phyloP scores from a whole-genome alignment of 2,888 invertebrate genomes.

The Ptychoptera contaminata region DNA sequence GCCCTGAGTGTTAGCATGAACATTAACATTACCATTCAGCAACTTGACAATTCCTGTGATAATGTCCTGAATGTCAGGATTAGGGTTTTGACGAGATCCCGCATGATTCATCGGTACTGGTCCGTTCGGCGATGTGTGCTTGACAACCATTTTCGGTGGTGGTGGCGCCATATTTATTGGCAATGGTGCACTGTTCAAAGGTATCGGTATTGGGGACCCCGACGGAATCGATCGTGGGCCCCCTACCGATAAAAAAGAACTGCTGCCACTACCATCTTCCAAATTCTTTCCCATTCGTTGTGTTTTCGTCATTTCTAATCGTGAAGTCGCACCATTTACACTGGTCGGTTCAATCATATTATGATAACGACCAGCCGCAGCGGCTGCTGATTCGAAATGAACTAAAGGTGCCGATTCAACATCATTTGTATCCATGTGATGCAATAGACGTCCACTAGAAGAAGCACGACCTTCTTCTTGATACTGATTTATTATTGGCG shows the following conservation, averaged over 20 bases:
- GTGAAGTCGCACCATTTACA: not conserved
- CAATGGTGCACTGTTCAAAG: slow-evolving; percentile 9
- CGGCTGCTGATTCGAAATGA: not conserved
- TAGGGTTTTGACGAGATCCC: slow-evolving; percentile 37
- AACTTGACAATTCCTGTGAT: slow-evolving; percentile 80
- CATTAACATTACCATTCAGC: slow-evolving; percentile 76
- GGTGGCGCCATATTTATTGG: no score
- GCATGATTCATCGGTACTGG: slow-evolving; percentile 23
- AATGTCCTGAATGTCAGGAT: slow-evolving; percentile 76
- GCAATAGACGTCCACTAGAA: slow-evolving; percentile 7
- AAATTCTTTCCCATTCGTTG: slow-evolving; percentile 22
- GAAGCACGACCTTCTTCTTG: slow-evolving; percentile 13
- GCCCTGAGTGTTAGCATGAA: slow-evolving; percentile 56
- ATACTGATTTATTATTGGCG: slow-evolving; percentile 37
- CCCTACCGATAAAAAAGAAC: slow-evolving; percentile 33
- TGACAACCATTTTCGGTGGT: no score
- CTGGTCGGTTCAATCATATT: slow-evolving; percentile 14
- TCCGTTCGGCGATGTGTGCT: not conserved
- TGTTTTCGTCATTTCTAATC: slow-evolving; percentile 3
- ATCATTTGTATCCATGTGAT: slow-evolving; percentile 14
- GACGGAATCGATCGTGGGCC: slow-evolving; percentile 30
- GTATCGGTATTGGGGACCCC: slow-evolving; percentile 27
- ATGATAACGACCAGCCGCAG: slow-evolving; percentile 22
- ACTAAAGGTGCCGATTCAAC: slow-evolving; percentile 7
- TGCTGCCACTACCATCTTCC: slow-evolving; percentile 19